Evolutionary conservation across 1,140 invertebrate genomes (phyloP).

Genomic region (Camponotus vicinus): DNA sequence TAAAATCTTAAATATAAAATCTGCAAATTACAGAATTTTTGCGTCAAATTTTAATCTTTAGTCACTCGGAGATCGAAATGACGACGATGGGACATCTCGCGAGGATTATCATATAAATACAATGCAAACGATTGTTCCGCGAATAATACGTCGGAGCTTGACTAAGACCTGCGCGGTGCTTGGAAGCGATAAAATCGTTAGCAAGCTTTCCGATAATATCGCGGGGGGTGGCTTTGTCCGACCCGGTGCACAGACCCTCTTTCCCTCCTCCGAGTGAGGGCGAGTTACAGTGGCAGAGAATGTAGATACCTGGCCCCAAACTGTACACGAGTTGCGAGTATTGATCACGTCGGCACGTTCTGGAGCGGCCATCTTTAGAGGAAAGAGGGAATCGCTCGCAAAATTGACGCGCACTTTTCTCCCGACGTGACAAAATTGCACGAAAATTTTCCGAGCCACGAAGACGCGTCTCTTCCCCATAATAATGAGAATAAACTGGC

Average conservation of each 20-base stretch:
- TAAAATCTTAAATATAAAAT: background rate
- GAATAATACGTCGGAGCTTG: background rate
- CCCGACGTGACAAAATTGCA: background rate
- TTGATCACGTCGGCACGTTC: constrained; percentile 62
- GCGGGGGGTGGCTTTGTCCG: constrained; percentile 54
- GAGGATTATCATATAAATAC: background rate
- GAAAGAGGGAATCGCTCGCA: constrained; percentile 24
- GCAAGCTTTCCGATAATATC: constrained; percentile 33
- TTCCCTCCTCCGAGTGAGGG: constrained; percentile 61
- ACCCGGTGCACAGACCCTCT: constrained; percentile 44
- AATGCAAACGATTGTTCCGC: constrained; percentile 2
- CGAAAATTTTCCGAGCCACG: background rate
- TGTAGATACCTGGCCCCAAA: constrained; percentile 64
- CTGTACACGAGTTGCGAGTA: constrained; percentile 67
- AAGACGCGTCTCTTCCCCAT: background rate
- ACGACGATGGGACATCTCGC: background rate
- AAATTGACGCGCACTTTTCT: constrained; percentile 34
- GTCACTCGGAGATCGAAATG: background rate
- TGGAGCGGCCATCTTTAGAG: constrained; percentile 52
- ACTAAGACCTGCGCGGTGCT: constrained; percentile 19
- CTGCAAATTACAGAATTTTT: background rate
- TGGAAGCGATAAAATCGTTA: constrained; percentile 68
- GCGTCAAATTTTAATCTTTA: background rate
- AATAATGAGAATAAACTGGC: background rate
- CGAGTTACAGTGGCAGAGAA: constrained; percentile 56